Evolutionary conservation across 1,140 invertebrate species (phyloP).

Genomic region (Drosophila carrolli): DNA sequence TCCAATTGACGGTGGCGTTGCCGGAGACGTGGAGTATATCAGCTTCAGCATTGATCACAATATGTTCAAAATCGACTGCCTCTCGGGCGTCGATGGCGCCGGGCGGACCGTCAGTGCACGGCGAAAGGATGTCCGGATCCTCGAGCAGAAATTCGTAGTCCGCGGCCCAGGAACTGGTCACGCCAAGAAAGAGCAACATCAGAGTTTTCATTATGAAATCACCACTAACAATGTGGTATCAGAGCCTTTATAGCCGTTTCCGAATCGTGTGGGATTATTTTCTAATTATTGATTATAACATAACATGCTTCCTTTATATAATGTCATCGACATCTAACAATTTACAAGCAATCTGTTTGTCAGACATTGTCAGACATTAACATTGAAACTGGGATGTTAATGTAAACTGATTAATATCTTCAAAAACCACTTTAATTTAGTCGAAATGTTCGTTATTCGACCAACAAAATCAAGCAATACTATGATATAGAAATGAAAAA

Average conservation of each 20-base stretch:
- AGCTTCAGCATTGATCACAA: conserved; percentile 11
- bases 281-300: background rate
- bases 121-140: conserved; percentile 53
- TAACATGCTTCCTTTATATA: background rate
- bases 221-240: too few relatives aligned
- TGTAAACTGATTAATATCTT: background rate
- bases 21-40: conserved; percentile 41
- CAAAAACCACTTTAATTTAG: background rate
- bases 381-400: background rate
- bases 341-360: background rate
- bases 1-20: conserved; percentile 41
- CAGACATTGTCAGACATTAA: background rate
- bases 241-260: conserved; percentile 8
- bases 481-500: too few relatives aligned
- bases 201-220: conserved; percentile 29
- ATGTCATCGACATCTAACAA: background rate
- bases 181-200: conserved; percentile 14
- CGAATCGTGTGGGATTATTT: background rate
- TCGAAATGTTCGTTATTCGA: too few relatives aligned
- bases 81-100: conserved; percentile 11
- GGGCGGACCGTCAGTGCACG: conserved; percentile 27
- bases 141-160: conserved; percentile 52
- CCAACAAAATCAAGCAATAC: too few relatives aligned
- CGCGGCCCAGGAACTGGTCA: conserved; percentile 3
- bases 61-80: conserved; percentile 14